A percentile compares a stretch with the other conserved stretches of the same genome.
phyloP scores from a whole-genome alignment of 2,113 vertebrate species.

The Orientallactaga bullata region DNA sequence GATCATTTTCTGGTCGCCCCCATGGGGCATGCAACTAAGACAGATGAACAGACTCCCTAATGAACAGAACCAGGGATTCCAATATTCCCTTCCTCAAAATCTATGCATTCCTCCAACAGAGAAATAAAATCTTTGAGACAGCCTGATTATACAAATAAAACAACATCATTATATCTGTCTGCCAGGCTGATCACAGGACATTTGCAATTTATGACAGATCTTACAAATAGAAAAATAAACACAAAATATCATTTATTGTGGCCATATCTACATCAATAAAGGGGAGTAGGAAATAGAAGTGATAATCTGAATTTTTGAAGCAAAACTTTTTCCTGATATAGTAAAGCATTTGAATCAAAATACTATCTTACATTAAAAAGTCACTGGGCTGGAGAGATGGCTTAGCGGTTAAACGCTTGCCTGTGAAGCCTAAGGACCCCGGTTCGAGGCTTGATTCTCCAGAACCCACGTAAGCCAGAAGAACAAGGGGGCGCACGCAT shows the following conservation, averaged over 20 bases:
- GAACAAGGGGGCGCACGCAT: too few relatives aligned
- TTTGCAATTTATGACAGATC: conserved; percentile 68
- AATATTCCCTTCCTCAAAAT: conserved; percentile 32
- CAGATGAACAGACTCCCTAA: conserved; percentile 68
- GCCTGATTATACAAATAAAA: conserved; percentile 75
- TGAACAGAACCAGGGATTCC: conserved; percentile 49
- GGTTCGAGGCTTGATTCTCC: too few relatives aligned
- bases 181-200: conserved; percentile 64
- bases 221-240: conserved; percentile 69
- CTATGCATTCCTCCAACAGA: conserved; percentile 55
- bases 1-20: conserved; percentile 35
- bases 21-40: conserved; percentile 18
- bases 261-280: conserved; percentile 28
- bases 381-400: too few relatives aligned
- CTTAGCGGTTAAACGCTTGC: too few relatives aligned
- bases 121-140: conserved; percentile 75
- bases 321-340: conserved; percentile 55
- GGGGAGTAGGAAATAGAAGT: not conserved
- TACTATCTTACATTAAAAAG: conserved; percentile 31
- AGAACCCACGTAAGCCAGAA: too few relatives aligned
- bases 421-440: too few relatives aligned
- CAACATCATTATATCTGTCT: conserved; percentile 74
- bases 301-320: conserved; percentile 18
- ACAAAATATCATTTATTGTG: conserved; percentile 63
- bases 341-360: conserved; percentile 54